These are phyloP conservation scores for Sepiola atlantica DNA, from an alignment of 2,888 invertebrate species.

Conservation along the genomic window DNA sequence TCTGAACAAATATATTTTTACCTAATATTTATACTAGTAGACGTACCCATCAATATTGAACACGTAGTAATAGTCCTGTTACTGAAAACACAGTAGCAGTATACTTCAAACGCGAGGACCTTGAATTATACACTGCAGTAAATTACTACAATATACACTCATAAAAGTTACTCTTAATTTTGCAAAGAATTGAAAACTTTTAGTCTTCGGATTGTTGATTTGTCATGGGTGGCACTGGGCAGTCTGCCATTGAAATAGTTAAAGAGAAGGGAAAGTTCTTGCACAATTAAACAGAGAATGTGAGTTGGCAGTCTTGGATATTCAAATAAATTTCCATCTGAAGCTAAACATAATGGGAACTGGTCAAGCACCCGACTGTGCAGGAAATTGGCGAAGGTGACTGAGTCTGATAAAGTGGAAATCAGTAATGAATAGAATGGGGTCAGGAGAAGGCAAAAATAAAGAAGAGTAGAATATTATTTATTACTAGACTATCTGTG, in stretches of 20 bases:
- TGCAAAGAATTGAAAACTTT: neutral
- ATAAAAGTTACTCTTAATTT: neutral
- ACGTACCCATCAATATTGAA: too few relatives aligned
- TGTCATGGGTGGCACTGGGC: neutral
- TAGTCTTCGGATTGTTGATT: neutral
- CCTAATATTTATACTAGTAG: too few relatives aligned
- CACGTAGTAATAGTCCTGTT: too few relatives aligned
- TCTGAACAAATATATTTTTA: too few relatives aligned
- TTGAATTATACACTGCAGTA: too few relatives aligned
- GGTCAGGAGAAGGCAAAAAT: neutral
- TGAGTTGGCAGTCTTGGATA: neutral
- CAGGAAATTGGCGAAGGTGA: constrained; percentile 32
- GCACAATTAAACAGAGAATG: constrained; percentile 32
- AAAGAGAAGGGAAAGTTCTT: neutral
- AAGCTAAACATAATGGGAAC: neutral
- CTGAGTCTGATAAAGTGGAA: neutral
- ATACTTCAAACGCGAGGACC: too few relatives aligned
- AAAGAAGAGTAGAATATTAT: neutral
- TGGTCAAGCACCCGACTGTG: constrained; percentile 16
- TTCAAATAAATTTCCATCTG: constrained; percentile 5
- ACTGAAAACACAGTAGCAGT: too few relatives aligned
- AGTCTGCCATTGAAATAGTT: neutral
- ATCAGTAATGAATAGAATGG: neutral
- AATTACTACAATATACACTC: too few relatives aligned
- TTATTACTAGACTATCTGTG: too few relatives aligned